Base-by-base conservation (phyloP, 2,888 invertebrate genomes). In the Seira ritae region DNA sequence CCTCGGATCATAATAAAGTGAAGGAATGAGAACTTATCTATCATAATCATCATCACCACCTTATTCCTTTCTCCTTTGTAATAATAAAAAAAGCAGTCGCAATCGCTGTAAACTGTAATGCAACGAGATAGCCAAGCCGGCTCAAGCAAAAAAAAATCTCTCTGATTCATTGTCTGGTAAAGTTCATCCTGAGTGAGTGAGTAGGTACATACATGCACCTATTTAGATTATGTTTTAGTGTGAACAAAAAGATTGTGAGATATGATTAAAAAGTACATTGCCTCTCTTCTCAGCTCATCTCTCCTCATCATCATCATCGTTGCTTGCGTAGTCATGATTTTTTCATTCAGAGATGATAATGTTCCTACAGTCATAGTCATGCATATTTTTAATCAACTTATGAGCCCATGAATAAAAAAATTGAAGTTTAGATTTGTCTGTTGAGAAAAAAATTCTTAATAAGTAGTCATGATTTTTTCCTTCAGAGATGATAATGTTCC, bases 41-140 rank as follows among this genome's bases (percentile, higher is more conserved):
- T 70, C 70, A 46, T 42, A 20, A 70, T 46, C 42, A 42, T 70
- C 50, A 71, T 71, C 71, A 68, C 24, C 68, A 68, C 24, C 68
- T 22, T n/a, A 42, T 50, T 2, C 19, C 46, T n/a, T 60, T n/a
- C 19, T 24, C 12, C 60, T 72, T 15, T 19, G 50, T 15, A 46
- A 23, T 46, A 72, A 50, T 71, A 23, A 42, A 55, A 17, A 55
- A 55, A 55, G 55, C 55, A 55, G 55, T 55, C 55, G 55, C 55
- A 55, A 15, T 42, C n/a, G n/a, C n/a, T n/a, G n/a, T n/a, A n/a
- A n/a, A n/a, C n/a, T n/a, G n/a, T n/a, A n/a, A n/a, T n/a, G 42
- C 42, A 42, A 12, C n/a, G n/a, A n/a, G n/a, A n/a, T n/a, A n/a
- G n/a, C n/a, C 42, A 42, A 42, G 42, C 42, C 17, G 55, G 3